Conservation (phyloP, 2,113 vertebrate genomes). For the Cinclus cinclus region DNA sequence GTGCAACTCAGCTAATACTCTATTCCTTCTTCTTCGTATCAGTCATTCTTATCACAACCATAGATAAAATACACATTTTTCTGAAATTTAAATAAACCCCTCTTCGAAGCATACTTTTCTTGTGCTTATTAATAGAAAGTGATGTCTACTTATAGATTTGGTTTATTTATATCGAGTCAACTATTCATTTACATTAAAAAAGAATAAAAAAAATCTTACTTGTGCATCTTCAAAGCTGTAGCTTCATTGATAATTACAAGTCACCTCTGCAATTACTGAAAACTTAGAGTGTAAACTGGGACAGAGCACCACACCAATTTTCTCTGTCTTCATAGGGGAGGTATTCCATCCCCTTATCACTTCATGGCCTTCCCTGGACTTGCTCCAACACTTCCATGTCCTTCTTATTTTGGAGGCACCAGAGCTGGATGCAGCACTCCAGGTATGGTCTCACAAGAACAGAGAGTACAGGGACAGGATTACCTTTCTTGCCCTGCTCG, state of each 20-base stretch:
- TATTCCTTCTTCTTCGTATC: not conserved
- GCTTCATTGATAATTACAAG: not conserved
- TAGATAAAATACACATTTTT: not conserved
- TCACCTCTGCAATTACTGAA: not conserved
- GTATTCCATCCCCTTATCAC: not conserved
- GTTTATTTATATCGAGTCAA: conserved; percentile 40
- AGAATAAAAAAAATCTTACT: not conserved
- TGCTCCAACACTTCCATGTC: not conserved
- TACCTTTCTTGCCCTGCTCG: fast-evolving
- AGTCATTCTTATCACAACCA: not conserved
- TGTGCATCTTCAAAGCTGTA: not conserved
- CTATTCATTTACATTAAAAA: not conserved
- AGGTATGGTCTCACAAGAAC: not conserved
- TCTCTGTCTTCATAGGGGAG: not conserved
- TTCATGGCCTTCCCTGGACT: not conserved
- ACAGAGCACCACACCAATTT: not conserved
- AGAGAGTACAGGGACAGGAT: not conserved
- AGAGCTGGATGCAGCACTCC: not conserved
- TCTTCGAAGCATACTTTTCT: conserved; percentile 18
- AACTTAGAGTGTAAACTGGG: not conserved
- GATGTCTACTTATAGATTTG: not conserved
- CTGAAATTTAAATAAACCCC: conserved; percentile 17
- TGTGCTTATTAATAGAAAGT: not conserved
- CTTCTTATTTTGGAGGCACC: not conserved
- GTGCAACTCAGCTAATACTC: not conserved